These are phyloP conservation scores for Myotis brandtii DNA, from an alignment of 2,113 vertebrate genomes.

Conservation along the genomic window DNA sequence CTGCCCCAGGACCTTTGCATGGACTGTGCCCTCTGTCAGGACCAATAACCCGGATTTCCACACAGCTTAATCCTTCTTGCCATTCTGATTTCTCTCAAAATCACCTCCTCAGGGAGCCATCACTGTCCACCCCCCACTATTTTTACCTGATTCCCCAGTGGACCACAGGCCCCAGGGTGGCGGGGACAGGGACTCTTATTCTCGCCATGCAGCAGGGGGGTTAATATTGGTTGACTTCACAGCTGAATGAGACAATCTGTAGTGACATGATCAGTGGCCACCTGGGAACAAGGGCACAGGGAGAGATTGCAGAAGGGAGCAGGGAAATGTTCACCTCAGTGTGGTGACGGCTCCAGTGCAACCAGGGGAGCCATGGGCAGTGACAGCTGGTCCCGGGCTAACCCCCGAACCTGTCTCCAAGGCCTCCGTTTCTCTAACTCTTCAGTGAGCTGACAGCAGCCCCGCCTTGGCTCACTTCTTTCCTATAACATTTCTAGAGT, in stretches of 20 bases:
- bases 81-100: neutral
- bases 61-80: neutral
- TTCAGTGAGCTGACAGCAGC: too few species aligned
- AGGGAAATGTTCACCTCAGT: accelerated
- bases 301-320: neutral
- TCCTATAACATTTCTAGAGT: too few species aligned
- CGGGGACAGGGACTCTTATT: neutral
- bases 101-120: neutral
- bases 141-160: neutral
- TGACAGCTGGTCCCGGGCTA: too few species aligned
- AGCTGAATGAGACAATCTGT: neutral
- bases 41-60: neutral
- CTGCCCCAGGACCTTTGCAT: neutral
- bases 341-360: neutral
- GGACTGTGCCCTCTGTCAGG: accelerated
- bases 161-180: accelerated
- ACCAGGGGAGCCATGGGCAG: too few species aligned
- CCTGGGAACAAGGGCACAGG: neutral
- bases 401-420: too few species aligned
- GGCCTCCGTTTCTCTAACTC: too few species aligned
- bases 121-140: neutral
- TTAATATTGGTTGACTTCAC: neutral
- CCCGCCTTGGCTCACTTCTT: too few species aligned
- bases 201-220: neutral
- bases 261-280: neutral